Base-by-base conservation (phyloP, 1,140 invertebrate species). In the Drosophila kepulauana region DNA sequence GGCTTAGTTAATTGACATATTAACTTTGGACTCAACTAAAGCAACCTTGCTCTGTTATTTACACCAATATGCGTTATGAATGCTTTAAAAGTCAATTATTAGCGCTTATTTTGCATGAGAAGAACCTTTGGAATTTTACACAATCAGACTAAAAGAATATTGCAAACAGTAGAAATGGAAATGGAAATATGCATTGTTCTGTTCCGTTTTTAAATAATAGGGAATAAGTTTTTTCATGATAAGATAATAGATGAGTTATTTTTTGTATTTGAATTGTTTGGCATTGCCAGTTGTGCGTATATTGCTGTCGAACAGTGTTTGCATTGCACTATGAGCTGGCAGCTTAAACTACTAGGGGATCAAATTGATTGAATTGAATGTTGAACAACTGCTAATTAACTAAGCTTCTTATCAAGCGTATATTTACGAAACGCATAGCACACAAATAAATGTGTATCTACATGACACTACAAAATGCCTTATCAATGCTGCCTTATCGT, bases 1-100 rank as follows among this genome's bases (percentile, higher is more conserved):
- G 48, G 48, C 56, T 56, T 30, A 33, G 38, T 56, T 49, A 56
- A 64, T 63, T 54, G 64, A 56, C 59, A 78, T 74, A 66, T 73
- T 63, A 56, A 73, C 67, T 68, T 68, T 73, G 52, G 46, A 65
- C 59, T 28, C 7, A 67, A 56, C 57, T 46, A 35, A 43, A 20
- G 30, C 51, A 25, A 16, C 54, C 15, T 20, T 20, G 35, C 54
- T 20, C 15, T 20, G n/a, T 11, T 52, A 33, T 15, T 52, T 28
- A 0, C 16, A 30, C 5, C 8, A 51, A 25, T 28, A 28, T 1
- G 20, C 16, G 16, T 11, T 25, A n/a, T 3, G 5, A 51, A n/a
- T 28, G 10, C 20, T 51, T 25, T 28, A 51, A 51, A 46, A 46
- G 7, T 1, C 3, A 46, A 6, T 16, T 13, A 25, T 3, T 3